Evolutionary conservation across 2,113 vertebrate species (phyloP).

Genomic region (Porphyrio hochstetteri): DNA sequence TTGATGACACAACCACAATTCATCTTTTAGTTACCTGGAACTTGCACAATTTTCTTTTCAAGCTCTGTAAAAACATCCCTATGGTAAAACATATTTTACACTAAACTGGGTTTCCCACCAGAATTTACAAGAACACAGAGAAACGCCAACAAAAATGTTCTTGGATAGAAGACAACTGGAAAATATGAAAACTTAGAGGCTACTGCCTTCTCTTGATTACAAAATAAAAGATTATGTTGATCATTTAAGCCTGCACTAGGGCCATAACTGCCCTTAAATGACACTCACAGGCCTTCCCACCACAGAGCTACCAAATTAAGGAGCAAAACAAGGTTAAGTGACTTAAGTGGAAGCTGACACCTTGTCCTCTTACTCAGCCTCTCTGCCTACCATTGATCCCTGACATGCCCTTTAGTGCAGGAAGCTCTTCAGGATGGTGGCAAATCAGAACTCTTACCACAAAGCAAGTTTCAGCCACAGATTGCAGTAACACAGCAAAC

Average conservation of each 20-base stretch:
- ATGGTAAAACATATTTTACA: not conserved
- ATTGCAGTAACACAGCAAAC: not conserved
- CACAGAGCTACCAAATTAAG: not conserved
- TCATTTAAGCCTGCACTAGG: not conserved
- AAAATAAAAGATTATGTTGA: not conserved
- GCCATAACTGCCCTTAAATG: not conserved
- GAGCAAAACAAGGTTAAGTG: not conserved
- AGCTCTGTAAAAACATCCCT: not conserved
- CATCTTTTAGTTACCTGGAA: not conserved
- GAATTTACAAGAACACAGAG: not conserved
- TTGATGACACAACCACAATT: not conserved
- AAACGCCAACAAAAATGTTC: not conserved
- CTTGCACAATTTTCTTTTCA: not conserved
- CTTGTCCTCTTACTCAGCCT: not conserved
- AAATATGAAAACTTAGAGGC: not conserved
- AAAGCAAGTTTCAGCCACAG: not conserved
- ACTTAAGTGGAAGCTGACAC: not conserved
- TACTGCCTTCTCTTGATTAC: not conserved
- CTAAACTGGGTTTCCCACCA: not conserved
- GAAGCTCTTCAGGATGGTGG: not conserved
- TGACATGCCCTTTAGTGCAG: not conserved
- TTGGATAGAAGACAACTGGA: not conserved
- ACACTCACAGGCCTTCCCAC: not conserved
- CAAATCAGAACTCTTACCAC: not conserved
- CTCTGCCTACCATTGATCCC: not conserved